Percentiles rank a stretch among this genome's conserved stretches.
phyloP scores from a whole-genome alignment of 1,140 invertebrate species.

The Scaptodrosophila lebanonensis region DNA sequence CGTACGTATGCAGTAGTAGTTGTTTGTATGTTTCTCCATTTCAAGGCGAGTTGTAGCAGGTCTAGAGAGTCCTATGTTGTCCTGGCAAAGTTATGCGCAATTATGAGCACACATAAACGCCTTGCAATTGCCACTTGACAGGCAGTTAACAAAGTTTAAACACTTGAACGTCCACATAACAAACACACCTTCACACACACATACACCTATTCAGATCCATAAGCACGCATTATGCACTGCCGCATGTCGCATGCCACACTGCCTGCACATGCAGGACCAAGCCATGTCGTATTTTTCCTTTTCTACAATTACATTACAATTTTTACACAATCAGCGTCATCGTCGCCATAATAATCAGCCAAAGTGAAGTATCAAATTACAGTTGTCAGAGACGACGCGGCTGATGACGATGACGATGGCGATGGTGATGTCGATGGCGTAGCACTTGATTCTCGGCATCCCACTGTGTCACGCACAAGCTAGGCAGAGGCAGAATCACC shows the following conservation, averaged over 20 bases:
- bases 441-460: not conserved
- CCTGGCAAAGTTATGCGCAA: conserved; percentile 12
- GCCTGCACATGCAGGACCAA: too few species aligned
- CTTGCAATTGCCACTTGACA: conserved; percentile 52
- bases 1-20: too few species aligned
- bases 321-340: conserved; percentile 73
- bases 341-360: conserved; percentile 69
- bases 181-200: not conserved
- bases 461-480: not conserved
- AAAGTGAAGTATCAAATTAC: conserved; percentile 75
- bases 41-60: too few species aligned
- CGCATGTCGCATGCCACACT: too few species aligned
- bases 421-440: not conserved
- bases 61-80: too few species aligned
- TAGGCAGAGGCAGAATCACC: conserved; percentile 19
- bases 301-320: conserved; percentile 69
- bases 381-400: conserved; percentile 28
- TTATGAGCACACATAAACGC: conserved; percentile 48
- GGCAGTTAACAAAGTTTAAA: conserved; percentile 52
- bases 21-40: too few species aligned
- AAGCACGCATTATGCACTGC: too few species aligned
- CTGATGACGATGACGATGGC: not conserved
- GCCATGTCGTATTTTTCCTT: too few species aligned
- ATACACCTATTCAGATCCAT: too few species aligned
- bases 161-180: conserved; percentile 1